Evolutionary conservation across 2,113 vertebrate species (phyloP), one percentile per base, ranked within the genome.

Genomic region (Clinocottus analis): DNA sequence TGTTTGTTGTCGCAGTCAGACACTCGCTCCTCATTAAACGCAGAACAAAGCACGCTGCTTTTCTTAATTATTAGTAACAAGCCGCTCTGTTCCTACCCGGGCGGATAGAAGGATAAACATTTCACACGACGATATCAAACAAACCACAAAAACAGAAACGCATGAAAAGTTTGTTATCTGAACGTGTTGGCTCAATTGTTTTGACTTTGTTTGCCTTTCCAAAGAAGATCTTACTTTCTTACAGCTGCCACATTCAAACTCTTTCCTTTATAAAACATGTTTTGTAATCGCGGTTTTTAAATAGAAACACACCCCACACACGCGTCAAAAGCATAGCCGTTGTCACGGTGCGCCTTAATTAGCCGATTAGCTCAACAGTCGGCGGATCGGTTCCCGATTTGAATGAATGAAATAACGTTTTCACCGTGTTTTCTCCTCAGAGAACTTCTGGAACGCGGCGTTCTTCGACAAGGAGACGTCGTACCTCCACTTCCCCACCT

Each of bases 401-500:
- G n/a, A n/a, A n/a, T n/a, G n/a, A n/a, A n/a, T n/a, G n/a, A n/a
- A n/a, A n/a, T n/a, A n/a, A n/a, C n/a, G n/a, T n/a, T 13, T 23
- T 31, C 29, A 4, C 12, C 25, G 7, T 61, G 33, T 60, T 82
- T 83, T 31, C 37, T 7, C 11, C 88, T 78, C 87, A 99, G 98
- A 93, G 78, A 94, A 94, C 47, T 97, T 98, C 86, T 99, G 98
- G 98, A 99, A 98, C 83, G 95, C 97, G 3, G 98, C 96, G 5
- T 97, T 95, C 72, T 99, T 99, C 82, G 95, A 96, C 82, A 97
- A 96, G 14, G 95, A 98, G 88, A 93, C 95, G 0, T 98, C 97
- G 0, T 98, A 99, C 86, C 96, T 99, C 29, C 98, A 98, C 91
- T 99, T 99, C 19, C 98, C 98, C 9, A 98, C 98, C 17, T 96